Percentiles rank a stretch among this genome's conserved stretches.
Evolutionary conservation across 2,888 invertebrate species (phyloP).

Genomic region (Cremastinae sp.): DNA sequence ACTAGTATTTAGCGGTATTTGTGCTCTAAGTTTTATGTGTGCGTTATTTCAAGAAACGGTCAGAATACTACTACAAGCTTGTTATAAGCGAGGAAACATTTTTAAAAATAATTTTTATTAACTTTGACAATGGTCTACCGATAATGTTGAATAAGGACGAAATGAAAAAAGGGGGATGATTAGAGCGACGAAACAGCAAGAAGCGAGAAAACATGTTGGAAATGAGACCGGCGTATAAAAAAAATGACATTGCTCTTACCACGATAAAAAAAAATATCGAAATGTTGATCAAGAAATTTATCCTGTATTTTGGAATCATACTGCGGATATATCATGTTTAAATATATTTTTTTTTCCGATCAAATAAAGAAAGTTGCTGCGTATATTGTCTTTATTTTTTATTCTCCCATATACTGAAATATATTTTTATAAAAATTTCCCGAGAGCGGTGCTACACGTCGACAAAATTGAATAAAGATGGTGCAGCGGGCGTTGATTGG

Average conservation of each 20-base stretch:
- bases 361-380: slow-evolving; percentile 50
- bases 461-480: slow-evolving; percentile 43
- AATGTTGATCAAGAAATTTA: slow-evolving; percentile 25
- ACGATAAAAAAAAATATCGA: slow-evolving; percentile 5
- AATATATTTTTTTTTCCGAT: slow-evolving; percentile 49
- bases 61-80: no score
- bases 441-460: slow-evolving; percentile 32
- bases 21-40: no score
- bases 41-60: no score
- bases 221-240: slow-evolving; percentile 24
- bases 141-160: no score
- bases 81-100: no score
- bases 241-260: slow-evolving; percentile 13
- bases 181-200: neutral
- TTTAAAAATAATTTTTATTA: no score
- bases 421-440: neutral
- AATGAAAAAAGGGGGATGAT: neutral
- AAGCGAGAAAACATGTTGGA: neutral
- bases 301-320: slow-evolving; percentile 42
- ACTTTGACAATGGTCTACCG: no score
- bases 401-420: neutral
- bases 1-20: no score
- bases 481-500: neutral
- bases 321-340: slow-evolving; percentile 43
- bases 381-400: neutral